These are phyloP conservation scores for Prinia subflava DNA, from an alignment of 2,113 vertebrate genomes.

Conservation along the genomic window DNA sequence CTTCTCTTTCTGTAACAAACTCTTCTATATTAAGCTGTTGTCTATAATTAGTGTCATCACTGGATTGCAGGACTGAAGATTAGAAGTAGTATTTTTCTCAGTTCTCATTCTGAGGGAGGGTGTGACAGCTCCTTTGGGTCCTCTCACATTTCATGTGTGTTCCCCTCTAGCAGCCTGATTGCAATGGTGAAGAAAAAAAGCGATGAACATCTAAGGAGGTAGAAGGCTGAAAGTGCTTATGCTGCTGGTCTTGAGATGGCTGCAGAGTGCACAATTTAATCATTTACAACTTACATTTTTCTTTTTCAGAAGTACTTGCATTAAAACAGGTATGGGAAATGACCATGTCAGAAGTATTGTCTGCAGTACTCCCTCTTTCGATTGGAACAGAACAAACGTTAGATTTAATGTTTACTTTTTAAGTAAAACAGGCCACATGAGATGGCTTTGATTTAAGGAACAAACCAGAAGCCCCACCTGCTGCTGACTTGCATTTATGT, in stretches of 20 bases:
- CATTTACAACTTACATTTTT: neutral
- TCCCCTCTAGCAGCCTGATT: neutral
- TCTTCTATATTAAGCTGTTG: neutral
- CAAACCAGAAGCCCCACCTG: neutral
- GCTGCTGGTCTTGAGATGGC: neutral
- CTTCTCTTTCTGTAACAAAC: neutral
- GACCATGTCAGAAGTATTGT: neutral
- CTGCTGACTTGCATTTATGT: fast-evolving
- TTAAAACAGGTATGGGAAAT: neutral
- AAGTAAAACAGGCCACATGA: neutral
- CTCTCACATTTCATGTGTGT: neutral
- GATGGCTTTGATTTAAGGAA: neutral
- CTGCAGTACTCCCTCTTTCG: neutral
- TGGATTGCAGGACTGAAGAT: neutral
- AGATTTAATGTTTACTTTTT: neutral
- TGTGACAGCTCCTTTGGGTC: neutral
- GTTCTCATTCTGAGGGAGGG: neutral
- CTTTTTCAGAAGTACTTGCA: neutral
- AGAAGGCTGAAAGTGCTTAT: neutral
- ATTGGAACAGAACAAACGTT: neutral
- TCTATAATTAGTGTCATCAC: neutral
- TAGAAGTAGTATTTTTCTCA: neutral
- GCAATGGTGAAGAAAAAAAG: neutral
- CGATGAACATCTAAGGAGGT: neutral
- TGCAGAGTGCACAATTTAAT: neutral